Evolutionary conservation across 2,888 invertebrate species (phyloP).

Genomic region (Andrena trimmerana): DNA sequence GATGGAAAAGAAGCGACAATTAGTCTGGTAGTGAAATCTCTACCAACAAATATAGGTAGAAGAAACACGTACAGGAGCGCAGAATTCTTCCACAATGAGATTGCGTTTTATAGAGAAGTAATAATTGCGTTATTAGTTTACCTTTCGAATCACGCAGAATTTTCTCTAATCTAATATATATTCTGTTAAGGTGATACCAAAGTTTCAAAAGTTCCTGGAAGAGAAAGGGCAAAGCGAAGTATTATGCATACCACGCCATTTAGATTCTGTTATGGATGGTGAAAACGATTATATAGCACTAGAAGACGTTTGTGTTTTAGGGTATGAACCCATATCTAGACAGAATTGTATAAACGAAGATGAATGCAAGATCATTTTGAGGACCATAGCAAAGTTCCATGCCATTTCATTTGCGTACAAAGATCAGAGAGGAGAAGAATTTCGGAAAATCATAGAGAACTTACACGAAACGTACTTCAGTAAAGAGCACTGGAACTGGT

Average conservation of each 20-base stretch:
- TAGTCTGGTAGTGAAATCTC: constrained; percentile 88
- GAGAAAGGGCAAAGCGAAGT: constrained; percentile 70
- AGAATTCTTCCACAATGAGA: constrained; percentile 91
- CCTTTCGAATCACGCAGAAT: background rate
- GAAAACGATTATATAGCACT: constrained; percentile 84
- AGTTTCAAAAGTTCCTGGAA: constrained; percentile 76
- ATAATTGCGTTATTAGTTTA: background rate
- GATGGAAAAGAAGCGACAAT: constrained; percentile 82
- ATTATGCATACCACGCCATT: constrained; percentile 77
- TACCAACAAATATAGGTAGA: constrained; percentile 88
- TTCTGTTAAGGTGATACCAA: constrained; percentile 76
- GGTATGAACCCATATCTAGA: constrained; percentile 80
- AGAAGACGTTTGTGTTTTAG: constrained; percentile 82
- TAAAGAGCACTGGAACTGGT: constrained; percentile 78
- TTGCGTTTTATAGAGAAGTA: constrained; percentile 87
- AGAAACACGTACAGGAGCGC: constrained; percentile 88
- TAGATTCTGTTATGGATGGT: constrained; percentile 83
- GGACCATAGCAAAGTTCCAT: constrained; percentile 85
- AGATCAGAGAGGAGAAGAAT: constrained; percentile 82
- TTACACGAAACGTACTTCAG: constrained; percentile 81
- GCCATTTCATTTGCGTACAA: constrained; percentile 85
- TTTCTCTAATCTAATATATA: background rate
- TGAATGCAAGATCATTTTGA: constrained; percentile 80
- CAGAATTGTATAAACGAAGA: constrained; percentile 78
- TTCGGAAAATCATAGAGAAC: constrained; percentile 70